Evolutionary conservation across 2,113 vertebrate species (phyloP), one percentile per base, ranked within the genome.

Genomic region (Megaleporinus macrocephalus): DNA sequence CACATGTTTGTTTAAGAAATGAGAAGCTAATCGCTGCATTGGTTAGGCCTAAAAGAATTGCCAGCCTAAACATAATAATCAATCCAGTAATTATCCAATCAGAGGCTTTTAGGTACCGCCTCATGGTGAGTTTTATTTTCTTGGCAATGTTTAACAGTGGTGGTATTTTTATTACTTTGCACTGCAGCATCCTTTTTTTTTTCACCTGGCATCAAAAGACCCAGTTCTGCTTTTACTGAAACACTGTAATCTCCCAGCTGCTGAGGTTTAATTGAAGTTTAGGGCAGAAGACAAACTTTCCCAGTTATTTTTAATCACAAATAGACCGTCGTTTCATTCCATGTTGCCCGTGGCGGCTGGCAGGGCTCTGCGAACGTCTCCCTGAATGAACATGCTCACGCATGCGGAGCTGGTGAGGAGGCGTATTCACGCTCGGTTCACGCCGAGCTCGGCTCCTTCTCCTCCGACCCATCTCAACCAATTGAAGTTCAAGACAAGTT

Each of bases 211-310:
- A 33, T 78, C 57, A 41, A 44, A 63, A 14, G 24, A 27, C 14
- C 9, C 69, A 44, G n/a, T 55, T 73, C 51, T 6, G 51, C 26
- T 33, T 49, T 55, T 70, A 29, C 29, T 22, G 51, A 49, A 85
- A 76, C 49, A 86, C 78, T 79, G 55, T 81, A 85, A 85, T 85
- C 57, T 71, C 72, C 70, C 27, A 63, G 73, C 73, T 41, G 24
- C 55, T 76, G 18, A 26, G 53, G 55, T 69, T 57, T 85, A 80
- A 87, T 81, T 83, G 47, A 70, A 82, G 81, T 59, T n/a, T 57
- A 86, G 14, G 24, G 63, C 20, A 33, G 5, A 22, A 79, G 47
- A 81, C 16, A 65, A 26, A 72, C 55, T 62, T 11, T 62, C 15
- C 65, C 27, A 66, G 61, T 51, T 3, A 62, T 78, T 57, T 81